Evolutionary conservation across 2,113 vertebrate genomes (phyloP), one percentile per base, ranked within the genome.

Genomic region (Nymphicus hollandicus): DNA sequence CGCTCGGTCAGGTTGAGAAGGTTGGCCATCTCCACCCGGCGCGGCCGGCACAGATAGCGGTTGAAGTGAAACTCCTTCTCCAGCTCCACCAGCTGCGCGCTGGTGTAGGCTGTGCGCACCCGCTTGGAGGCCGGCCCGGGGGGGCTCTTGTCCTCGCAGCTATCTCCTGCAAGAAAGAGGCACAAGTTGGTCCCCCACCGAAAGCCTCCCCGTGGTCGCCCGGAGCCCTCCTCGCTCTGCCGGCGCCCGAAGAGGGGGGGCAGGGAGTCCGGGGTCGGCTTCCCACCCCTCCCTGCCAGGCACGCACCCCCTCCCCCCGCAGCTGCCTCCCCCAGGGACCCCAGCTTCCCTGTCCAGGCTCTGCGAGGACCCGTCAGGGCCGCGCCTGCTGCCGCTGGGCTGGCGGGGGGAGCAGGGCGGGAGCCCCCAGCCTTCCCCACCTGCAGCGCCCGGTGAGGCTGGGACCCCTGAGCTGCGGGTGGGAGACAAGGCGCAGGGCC

Each of bases 51-150:
- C 64, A 99, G 97, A 93, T 99, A 99, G 88, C 99, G 99, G 97
- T 99, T 99, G 97, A 99, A 99, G 97, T 99, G 99, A 68, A 99
- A 99, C 94, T 99, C 99, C 97, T 99, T 99, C 97, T 99, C 99
- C 97, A 99, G 96, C 97, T 99, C 99, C 96, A 99, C 99, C 49
- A 99, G 98, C 96, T 99, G 99, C 11, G 99, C 99, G 71, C 99
- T 99, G 31, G 99, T 99, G 93, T 99, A 99, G 3, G 99, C 99
- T 60, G 99, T 99, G 97, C 99, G 99, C 96, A 99, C 99, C 89
- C 99, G 97, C 96, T 99, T 99, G 96, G 99, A 99, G 55, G 99
- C 98, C 14, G 99, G 99, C 70, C 99, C 99, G 1, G 99, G 99
- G 10, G 99, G 99, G 92, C 99, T 99, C 97, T 99, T 99, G 93